Base-by-base conservation (phyloP, 2,113 vertebrate species). In the Zosterops pallidus region DNA sequence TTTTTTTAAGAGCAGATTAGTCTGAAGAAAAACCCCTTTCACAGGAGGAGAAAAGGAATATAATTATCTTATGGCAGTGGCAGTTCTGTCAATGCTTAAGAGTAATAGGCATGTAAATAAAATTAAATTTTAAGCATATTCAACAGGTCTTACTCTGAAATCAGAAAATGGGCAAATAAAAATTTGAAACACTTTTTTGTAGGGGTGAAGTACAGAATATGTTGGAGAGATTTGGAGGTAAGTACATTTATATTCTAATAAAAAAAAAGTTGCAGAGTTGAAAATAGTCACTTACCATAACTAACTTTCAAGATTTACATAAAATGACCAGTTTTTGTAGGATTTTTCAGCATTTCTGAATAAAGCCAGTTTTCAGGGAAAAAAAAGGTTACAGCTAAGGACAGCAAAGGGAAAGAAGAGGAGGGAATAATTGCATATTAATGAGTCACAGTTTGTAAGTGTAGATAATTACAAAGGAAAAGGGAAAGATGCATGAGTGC, bases 201-300 rank as follows among this genome's bases (percentile, higher is more conserved):
- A 98, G 99, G 85, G 98, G 98, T 91, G 99, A 99, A 97, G 99
- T 99, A 29, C 98, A 99, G 68, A 98, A 97, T 79, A 99, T 99
- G 98, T 86, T 99, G 97, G 98, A 99, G 98, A 98, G 96, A 97
- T 99, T 99, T 97, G 98, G 99, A 98, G 98, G 99, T 98, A 97
- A 96, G 98, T 90, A 93, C 23, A 47, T 77, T 95, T 44, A 18
- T 24, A 33, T 93, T 81, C 18, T 84, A 68, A 63, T 64, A 44
- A 71, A 84, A 60, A 13, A 7, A 62, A 5, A 68, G 6, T 57
- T 92, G n/a, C 17, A 56, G 59, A 70, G 52, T 44, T 83, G 33
- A 6, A 11, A 56, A 14, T 60, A 62, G 52, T 64, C 60, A 13
- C 50, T 89, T 37, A 86, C 60, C 31, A 26, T 79, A 82, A 44